Conservation (phyloP, 2,797 vertebrate genomes). For the Pygocentrus nattereri region DNA sequence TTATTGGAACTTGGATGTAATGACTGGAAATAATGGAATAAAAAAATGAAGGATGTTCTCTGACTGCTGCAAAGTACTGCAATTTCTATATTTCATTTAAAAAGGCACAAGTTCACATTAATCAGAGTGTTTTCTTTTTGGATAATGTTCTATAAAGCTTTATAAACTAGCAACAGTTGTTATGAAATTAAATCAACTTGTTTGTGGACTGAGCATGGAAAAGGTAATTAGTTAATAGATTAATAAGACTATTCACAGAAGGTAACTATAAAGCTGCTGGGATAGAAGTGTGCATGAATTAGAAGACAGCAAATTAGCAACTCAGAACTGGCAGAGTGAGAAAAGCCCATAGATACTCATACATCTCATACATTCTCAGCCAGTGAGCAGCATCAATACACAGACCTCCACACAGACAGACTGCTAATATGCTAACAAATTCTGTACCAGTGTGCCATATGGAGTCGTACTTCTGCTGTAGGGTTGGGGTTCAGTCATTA, state of each 20-base stretch:
- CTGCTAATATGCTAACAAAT: background rate
- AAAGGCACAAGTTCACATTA: too few relatives aligned
- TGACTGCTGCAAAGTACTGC: too few relatives aligned
- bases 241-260: background rate
- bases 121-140: too few relatives aligned
- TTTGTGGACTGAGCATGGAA: background rate
- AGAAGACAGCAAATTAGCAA: background rate
- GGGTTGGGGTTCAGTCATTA: background rate
- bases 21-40: too few relatives aligned
- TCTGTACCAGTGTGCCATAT: background rate
- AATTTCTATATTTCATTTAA: too few relatives aligned
- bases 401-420: background rate
- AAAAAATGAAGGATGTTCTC: too few relatives aligned
- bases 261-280: background rate
- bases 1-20: too few relatives aligned
- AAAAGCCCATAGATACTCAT: background rate
- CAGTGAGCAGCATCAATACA: background rate
- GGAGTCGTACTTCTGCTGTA: background rate
- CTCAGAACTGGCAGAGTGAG: slow-evolving; percentile 1
- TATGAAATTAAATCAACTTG: background rate
- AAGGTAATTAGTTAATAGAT: background rate
- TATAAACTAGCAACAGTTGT: background rate
- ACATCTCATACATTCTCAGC: too few relatives aligned
- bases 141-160: background rate
- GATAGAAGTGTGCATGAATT: background rate